Evolutionary conservation across 2,888 invertebrate species (phyloP), one percentile per base, ranked within the genome.

Genomic region (Pristionchus entomophagus): DNA sequence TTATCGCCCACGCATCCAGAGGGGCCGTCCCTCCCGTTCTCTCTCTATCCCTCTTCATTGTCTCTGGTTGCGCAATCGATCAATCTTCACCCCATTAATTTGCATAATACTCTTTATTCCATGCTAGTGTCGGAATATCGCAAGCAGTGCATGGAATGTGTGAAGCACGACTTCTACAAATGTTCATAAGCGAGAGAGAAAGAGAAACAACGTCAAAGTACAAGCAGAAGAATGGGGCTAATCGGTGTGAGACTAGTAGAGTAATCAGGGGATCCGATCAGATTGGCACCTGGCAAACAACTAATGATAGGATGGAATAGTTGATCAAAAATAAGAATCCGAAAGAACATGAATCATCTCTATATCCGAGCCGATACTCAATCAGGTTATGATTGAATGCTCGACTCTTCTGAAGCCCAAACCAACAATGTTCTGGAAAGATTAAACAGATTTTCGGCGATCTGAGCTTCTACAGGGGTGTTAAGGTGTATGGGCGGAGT

Each of bases 91-190:
- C 35, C 14, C 22, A 35, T 19, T 26, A 56, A 41, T 73, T 73
- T 73, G 22, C 73, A 73, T 73, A 73, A 73, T 73, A 73, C 73
- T 69, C 69, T 73, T 73, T 73, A 73, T 73, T 41, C 73, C 73
- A 45, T 26, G 38, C 35, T 26, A 49, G 41, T 65, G 65, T 29
- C 2, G 41, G 77, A 77, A 8, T 32, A 29, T 14, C n/a, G 41
- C 80, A 80, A 49, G 26, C 77, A 45, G 80, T 38, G 73, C 73
- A 32, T 2, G 59, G 8, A 10, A 65, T n/a, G n/a, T n/a, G n/a
- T n/a, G n/a, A n/a, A 38, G 65, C n/a, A n/a, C 38, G 65, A 69
- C 38, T 69, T 35, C 35, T 35, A 38, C 38, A 38, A 14, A 22
- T 8, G 1, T 17, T n/a, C n/a, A n/a, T n/a, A n/a, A n/a, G n/a